Conservation (phyloP, 1,140 invertebrate genomes). For the Drosophila rufa region DNA sequence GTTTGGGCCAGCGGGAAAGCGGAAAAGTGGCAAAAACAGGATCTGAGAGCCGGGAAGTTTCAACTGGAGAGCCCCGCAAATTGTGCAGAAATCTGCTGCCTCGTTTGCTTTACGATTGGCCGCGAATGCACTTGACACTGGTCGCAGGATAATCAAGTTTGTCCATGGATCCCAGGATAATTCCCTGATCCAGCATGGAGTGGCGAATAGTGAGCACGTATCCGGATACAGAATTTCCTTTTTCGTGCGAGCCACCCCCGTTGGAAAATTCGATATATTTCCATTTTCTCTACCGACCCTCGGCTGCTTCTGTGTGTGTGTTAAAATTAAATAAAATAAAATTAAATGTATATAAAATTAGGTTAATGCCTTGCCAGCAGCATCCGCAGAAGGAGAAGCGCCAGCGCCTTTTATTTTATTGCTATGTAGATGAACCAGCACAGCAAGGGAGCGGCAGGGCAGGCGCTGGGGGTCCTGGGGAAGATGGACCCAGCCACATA, state of each 20-base stretch:
- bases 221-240: neutral
- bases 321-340: slow-evolving; percentile 84
- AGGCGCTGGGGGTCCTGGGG: slow-evolving; percentile 25
- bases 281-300: slow-evolving; percentile 1
- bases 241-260: neutral
- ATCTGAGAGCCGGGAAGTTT: neutral
- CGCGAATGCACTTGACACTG: slow-evolving; percentile 50
- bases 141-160: slow-evolving; percentile 35
- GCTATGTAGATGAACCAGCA: slow-evolving; percentile 80
- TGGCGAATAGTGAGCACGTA: slow-evolving; percentile 13
- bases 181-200: slow-evolving; percentile 10
- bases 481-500: slow-evolving; percentile 64
- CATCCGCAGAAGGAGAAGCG: slow-evolving; percentile 26
- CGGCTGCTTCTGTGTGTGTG: slow-evolving; percentile 50
- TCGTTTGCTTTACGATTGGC: slow-evolving; percentile 24
- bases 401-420: slow-evolving; percentile 79
- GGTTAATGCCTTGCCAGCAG: slow-evolving; percentile 64
- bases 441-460: slow-evolving; percentile 18
- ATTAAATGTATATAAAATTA: slow-evolving; percentile 83
- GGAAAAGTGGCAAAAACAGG: neutral
- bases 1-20: neutral
- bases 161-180: slow-evolving; percentile 1
- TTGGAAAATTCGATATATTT: slow-evolving; percentile 9
- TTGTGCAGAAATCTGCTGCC: slow-evolving; percentile 20
- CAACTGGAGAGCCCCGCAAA: slow-evolving; percentile 15